Evolutionary conservation across 2,797 vertebrate genomes (phyloP), one percentile per base, ranked within the genome.

Genomic region (Heterohyrax brucei): DNA sequence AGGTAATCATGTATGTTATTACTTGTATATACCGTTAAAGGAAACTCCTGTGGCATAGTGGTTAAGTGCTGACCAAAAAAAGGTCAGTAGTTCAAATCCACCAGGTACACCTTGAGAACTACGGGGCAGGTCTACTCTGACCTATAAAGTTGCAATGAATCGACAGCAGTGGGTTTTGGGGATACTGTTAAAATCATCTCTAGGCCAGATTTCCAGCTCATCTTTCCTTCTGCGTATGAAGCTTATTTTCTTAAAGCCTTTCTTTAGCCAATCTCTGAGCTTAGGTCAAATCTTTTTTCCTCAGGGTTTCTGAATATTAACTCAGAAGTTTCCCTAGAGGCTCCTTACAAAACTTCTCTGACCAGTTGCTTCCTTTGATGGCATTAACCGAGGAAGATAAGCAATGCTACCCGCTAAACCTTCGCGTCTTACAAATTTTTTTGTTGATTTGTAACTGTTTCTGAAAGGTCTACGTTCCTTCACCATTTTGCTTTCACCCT

Each of bases 311-410:
- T 81, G 46, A 85, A 46, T 46, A 16, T 30, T 50, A 79, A 26
- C 19, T 64, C 24, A 9, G 48, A 94, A n/a, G n/a, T 82, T 86
- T 89, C 53, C 14, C 62, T 61, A 39, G 90, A n/a, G n/a, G 78
- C 85, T 92, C 53, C 14, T 62, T 68, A 77, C 0, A 75, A 5
- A 59, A 39, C 28, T 88, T 56, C 53, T 92, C 44, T 87, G 14
- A 59, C 50, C 19, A 72, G 16, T 0, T 44, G 44, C 53, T 81
- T 33, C 28, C 68, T 73, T 64, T 46, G 39, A 18, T 22, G n/a
- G 26, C 59, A 14, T 59, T 44, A 77, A 13, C 33, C 75, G 24
- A 56, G 44, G 53, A 73, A 50, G 56, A 53, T 56, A 75, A 33
- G 76, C 18, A 5, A 7, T 53, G 48, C 53, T 5, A 26, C 10